phyloP scores from a whole-genome alignment of 2,113 vertebrate species.

The Saccopteryx leptura region DNA sequence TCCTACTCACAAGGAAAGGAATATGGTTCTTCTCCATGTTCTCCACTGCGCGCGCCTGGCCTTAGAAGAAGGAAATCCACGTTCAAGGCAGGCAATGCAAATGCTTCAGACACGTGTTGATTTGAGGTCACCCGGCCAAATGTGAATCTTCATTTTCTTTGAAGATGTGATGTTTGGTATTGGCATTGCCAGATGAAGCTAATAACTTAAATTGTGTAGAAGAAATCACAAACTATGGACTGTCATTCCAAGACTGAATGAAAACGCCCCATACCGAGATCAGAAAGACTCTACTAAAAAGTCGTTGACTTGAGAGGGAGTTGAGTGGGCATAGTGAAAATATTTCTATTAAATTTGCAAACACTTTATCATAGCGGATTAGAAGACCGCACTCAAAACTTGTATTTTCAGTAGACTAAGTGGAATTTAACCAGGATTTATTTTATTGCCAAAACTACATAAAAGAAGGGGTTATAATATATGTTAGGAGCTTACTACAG shows the following conservation, averaged over 20 bases:
- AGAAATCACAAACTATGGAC: slow-evolving; percentile 81
- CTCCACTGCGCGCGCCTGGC: slow-evolving; percentile 23
- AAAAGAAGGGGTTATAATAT: slow-evolving; percentile 3
- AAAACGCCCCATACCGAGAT: slow-evolving; percentile 76
- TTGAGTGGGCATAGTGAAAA: not conserved
- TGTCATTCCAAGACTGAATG: slow-evolving; percentile 67
- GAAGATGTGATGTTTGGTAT: slow-evolving; percentile 79
- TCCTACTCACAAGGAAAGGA: slow-evolving; percentile 53
- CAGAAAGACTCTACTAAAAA: slow-evolving; percentile 83
- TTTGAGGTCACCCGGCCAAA: slow-evolving; percentile 77
- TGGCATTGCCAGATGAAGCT: slow-evolving; percentile 78
- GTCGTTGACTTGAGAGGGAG: slow-evolving; percentile 77
- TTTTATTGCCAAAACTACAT: not conserved
- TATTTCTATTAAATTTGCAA: slow-evolving; percentile 9
- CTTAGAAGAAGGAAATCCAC: slow-evolving; percentile 75
- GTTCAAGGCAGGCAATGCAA: slow-evolving; percentile 74
- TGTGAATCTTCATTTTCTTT: slow-evolving; percentile 83
- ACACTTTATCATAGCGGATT: not conserved
- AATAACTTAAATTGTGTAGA: slow-evolving; percentile 82
- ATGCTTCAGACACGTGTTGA: slow-evolving; percentile 76
- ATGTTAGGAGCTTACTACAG: not conserved
- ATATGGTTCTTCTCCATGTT: slow-evolving; percentile 51
- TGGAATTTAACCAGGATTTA: not conserved
- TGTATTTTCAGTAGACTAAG: not conserved
- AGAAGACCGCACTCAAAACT: not conserved